These are phyloP conservation scores for Sinocyclocheilus grahami DNA, from an alignment of 2,113 vertebrate genomes.

Conservation along the genomic window DNA sequence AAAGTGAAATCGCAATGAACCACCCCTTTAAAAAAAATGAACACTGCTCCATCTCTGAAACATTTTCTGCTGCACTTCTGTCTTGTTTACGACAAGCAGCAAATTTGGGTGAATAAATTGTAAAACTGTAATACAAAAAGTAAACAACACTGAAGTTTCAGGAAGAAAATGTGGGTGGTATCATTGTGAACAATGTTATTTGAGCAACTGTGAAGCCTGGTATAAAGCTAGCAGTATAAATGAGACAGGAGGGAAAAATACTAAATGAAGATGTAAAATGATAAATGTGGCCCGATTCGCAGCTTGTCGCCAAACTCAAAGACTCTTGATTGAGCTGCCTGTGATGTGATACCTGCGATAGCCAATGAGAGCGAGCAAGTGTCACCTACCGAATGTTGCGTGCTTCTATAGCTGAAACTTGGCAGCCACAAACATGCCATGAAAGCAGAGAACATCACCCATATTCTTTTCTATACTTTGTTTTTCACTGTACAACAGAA, in stretches of 20 bases:
- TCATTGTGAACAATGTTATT: neutral
- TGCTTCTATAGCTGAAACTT: too few relatives aligned
- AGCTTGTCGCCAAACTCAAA: too few relatives aligned
- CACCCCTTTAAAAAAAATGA: neutral
- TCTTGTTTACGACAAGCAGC: neutral
- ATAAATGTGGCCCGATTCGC: neutral
- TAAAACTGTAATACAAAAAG: neutral
- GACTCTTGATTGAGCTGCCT: too few relatives aligned
- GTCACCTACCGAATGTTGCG: too few relatives aligned
- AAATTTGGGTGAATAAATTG: neutral
- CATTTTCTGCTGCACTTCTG: neutral
- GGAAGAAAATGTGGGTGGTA: neutral
- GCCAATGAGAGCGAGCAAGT: too few relatives aligned
- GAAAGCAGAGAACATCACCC: too few relatives aligned
- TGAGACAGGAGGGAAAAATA: neutral
- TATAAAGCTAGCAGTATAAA: neutral
- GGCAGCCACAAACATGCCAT: too few relatives aligned
- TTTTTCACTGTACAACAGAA: too few relatives aligned
- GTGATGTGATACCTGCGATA: too few relatives aligned
- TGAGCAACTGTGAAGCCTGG: neutral
- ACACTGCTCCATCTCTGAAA: neutral
- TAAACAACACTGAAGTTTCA: neutral
- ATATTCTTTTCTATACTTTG: too few relatives aligned
- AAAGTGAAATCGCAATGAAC: too few relatives aligned
- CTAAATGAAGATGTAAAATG: neutral